A percentile compares a stretch with the other conserved stretches of the same genome.
phyloP scores from a whole-genome alignment of 2,113 vertebrate species.

The Heteronetta atricapilla region DNA sequence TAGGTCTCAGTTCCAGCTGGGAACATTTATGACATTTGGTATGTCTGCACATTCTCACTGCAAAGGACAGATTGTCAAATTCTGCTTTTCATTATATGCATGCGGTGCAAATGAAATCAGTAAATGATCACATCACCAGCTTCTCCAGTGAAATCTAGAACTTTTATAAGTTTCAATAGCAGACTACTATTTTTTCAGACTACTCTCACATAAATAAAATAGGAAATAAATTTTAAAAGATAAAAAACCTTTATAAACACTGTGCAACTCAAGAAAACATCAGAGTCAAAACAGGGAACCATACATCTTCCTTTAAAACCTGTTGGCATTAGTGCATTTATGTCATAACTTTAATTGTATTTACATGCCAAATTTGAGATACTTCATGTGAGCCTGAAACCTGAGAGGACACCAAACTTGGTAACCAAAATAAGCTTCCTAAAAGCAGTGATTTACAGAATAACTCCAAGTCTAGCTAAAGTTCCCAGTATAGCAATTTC shows the following conservation, averaged over 20 bases:
- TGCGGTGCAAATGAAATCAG: constrained; percentile 19
- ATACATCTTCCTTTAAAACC: background rate
- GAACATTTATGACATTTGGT: constrained; percentile 69
- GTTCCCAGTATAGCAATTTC: background rate
- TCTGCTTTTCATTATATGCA: constrained; percentile 53
- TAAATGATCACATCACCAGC: background rate
- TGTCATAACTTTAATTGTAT: constrained; percentile 24
- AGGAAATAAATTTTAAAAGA: constrained; percentile 72
- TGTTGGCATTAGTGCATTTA: background rate
- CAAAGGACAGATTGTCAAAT: constrained; percentile 55
- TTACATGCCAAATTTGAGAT: constrained; percentile 33
- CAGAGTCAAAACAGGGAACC: background rate
- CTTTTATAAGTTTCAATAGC: constrained; percentile 62
- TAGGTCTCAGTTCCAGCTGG: constrained; percentile 61
- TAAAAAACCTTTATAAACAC: constrained; percentile 54
- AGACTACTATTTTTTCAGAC: constrained; percentile 44
- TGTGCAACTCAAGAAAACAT: constrained; percentile 30
- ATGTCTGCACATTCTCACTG: constrained; percentile 67
- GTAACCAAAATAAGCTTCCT: constrained; percentile 22
- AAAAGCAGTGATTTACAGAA: constrained; percentile 14
- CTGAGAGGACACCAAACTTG: constrained; percentile 11
- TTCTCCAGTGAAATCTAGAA: constrained; percentile 54
- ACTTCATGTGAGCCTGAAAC: constrained; percentile 31
- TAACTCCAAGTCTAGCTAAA: background rate
- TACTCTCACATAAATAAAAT: constrained; percentile 70